Base-by-base conservation (phyloP, 2,113 vertebrate genomes). In the Lates calcarifer region DNA sequence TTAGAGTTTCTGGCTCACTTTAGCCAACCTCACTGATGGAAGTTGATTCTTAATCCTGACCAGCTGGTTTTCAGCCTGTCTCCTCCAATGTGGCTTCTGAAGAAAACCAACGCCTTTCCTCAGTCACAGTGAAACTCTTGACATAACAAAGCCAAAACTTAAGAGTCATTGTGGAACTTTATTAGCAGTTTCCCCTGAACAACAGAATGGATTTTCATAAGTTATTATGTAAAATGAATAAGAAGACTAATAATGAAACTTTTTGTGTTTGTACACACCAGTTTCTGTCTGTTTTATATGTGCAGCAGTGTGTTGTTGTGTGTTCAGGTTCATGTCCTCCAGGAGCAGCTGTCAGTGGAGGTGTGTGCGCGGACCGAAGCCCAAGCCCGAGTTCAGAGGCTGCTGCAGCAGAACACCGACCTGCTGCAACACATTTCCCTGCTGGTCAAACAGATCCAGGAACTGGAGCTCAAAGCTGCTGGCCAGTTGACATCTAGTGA, bases 331-430 rank as follows among this genome's bases (percentile, higher is more conserved):
- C 96, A 95, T 73, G 89, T 98, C 87, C 94, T 99, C 66, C 97
- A 98, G 93, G 97, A 98, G 88, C 97, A 98, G 94, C 92, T 99
- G 92, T 96, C 96, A 0, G 96, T 97, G 0, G 98, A 99, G 93
- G 94, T 94, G 0, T 95, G 95, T 0, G 97, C 97, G 0, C 94
- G 98, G 87, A 94, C 96, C 13, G 97, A 99, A 62, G 97, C 98
- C 31, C 98, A 99, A 93, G 94, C 95, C 1, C 91, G 97, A 0
- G 97, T 98, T 15, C 97, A 99, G 93, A 96, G 97, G 92, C 96
- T 99, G 53, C 94, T 99, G 90, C 96, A 97, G 73, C 98, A 99
- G 95, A 99, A 99, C 93, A 97, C 97, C 15, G 97, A 99, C 91
- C 93, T 99, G 86, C 96, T 99, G 65, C 97, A 98, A 68, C 98